phyloP scores from a whole-genome alignment of 2,888 invertebrate species.

The Serripes groenlandicus region DNA sequence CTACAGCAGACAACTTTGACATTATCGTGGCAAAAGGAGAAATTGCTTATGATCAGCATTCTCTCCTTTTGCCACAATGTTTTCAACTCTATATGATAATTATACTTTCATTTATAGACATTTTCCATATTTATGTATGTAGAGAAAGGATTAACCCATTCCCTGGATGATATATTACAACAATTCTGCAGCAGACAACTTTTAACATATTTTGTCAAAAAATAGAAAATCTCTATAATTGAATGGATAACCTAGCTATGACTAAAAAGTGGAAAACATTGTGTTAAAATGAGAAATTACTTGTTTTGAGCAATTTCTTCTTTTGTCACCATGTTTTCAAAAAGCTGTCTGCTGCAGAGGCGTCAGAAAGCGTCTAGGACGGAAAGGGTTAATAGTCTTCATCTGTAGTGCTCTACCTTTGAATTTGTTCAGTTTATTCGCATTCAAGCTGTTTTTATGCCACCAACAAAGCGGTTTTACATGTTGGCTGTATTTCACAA shows the following conservation, averaged over 20 bases:
- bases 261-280: not conserved
- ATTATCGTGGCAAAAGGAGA: not conserved
- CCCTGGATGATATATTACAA: not conserved
- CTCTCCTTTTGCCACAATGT: no score
- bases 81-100: no score
- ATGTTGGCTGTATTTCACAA: not conserved
- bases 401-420: not conserved
- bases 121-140: not conserved
- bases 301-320: not conserved
- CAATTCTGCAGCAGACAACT: not conserved
- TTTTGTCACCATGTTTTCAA: not conserved
- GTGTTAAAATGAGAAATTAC: not conserved
- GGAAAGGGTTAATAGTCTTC: not conserved
- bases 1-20: no score
- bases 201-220: not conserved
- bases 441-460: constrained; percentile 4
- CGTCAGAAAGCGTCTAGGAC: not conserved
- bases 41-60: no score
- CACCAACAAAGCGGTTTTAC: not conserved
- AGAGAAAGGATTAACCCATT: not conserved
- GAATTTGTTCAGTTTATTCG: not conserved
- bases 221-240: no score
- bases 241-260: no score
- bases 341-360: not conserved
- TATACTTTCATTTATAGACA: no score